A percentile compares a stretch with the other conserved stretches of the same genome.
Evolutionary conservation across 2,888 invertebrate species (phyloP).

Genomic region (Lasioglossum marginatum): DNA sequence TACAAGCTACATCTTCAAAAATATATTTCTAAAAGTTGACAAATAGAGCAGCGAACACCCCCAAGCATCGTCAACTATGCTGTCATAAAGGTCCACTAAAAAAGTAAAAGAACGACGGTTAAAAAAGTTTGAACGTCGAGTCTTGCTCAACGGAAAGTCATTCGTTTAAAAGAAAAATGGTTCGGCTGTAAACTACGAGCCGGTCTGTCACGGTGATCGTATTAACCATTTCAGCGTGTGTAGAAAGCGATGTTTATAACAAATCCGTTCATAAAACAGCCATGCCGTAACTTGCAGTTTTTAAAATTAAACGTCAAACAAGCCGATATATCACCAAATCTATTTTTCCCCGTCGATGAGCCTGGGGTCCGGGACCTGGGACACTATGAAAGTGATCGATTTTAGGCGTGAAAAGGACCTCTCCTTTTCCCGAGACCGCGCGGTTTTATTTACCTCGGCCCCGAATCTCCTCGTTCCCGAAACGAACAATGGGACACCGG

Average conservation of each 20-base stretch:
- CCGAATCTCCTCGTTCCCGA: not conserved
- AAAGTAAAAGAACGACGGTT: not conserved
- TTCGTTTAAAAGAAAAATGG: not conserved
- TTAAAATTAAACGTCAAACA: slow-evolving; percentile 17
- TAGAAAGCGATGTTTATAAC: not conserved
- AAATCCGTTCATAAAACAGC: slow-evolving; percentile 1
- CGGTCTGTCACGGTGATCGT: not conserved
- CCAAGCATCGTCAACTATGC: not conserved
- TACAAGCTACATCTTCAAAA: not conserved
- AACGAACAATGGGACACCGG: slow-evolving; percentile 2
- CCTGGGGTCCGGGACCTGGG: not conserved
- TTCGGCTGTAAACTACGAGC: not conserved
- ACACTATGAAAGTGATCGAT: slow-evolving; percentile 5
- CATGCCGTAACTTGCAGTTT: slow-evolving; percentile 5
- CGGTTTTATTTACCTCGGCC: slow-evolving; percentile 6
- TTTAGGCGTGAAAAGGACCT: not conserved
- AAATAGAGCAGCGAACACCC: not conserved
- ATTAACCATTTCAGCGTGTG: not conserved
- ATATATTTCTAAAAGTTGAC: not conserved
- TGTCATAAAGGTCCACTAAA: too few species aligned
- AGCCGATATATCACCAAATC: not conserved
- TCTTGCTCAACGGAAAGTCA: not conserved
- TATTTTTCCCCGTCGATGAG: slow-evolving; percentile 12
- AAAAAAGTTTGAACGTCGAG: not conserved
- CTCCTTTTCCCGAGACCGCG: not conserved